phyloP scores from a whole-genome alignment of 2,797 vertebrate genomes.

The Acrocephalus scirpaceus region DNA sequence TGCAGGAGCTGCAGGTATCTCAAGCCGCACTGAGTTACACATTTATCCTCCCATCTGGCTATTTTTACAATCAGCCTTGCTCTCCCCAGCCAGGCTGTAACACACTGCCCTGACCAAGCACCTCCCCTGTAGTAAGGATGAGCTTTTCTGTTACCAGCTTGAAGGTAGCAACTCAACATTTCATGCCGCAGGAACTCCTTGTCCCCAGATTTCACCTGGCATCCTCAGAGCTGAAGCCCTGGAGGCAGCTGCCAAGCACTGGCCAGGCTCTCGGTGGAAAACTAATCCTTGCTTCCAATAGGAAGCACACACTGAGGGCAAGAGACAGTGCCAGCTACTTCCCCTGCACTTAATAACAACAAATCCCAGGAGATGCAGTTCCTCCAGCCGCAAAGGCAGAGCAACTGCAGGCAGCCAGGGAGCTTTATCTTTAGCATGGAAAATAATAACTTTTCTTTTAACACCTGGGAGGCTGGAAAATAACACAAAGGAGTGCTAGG shows the following conservation, averaged over 20 bases:
- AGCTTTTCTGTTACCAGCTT: not conserved
- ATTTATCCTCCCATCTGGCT: not conserved
- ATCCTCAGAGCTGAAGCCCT: not conserved
- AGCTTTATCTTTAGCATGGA: not conserved
- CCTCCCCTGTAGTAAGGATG: not conserved
- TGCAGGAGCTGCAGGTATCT: not conserved
- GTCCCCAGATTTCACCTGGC: not conserved
- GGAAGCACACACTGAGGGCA: not conserved
- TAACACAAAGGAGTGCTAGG: not conserved
- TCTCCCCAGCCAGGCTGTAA: not conserved
- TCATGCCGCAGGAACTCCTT: not conserved
- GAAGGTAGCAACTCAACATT: not conserved
- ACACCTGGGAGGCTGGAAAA: not conserved
- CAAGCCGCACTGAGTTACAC: not conserved
- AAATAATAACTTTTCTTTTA: not conserved
- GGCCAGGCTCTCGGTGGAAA: not conserved
- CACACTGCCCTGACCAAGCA: not conserved
- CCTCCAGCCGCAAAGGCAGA: not conserved
- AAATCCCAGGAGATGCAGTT: not conserved
- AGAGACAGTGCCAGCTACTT: constrained; percentile 1
- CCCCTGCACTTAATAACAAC: not conserved
- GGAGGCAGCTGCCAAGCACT: not conserved
- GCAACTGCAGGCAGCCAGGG: not conserved
- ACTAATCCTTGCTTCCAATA: not conserved
- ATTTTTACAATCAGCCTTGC: not conserved